Evolutionary conservation across 2,113 vertebrate genomes (phyloP), one percentile per base, ranked within the genome.

Genomic region (Forbesichthys agassizii): DNA sequence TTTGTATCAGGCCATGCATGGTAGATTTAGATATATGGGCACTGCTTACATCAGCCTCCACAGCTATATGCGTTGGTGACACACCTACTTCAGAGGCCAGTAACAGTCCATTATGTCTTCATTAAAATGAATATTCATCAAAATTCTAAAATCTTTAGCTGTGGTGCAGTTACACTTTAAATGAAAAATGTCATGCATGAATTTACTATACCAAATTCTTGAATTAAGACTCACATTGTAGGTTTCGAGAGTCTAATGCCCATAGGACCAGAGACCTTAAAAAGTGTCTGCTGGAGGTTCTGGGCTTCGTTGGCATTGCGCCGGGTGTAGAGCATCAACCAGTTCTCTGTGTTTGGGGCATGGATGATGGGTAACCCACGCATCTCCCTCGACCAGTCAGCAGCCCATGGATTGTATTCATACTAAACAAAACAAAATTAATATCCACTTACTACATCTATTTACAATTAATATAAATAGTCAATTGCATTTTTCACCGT

Each of bases 301-400:
- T 94, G 93, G 13, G 95, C 95, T 10, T 85, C 77, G 0, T 92
- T 94, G 0, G 66, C 51, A 46, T 94, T 96, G 1, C 93, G 93
- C 0, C 91, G 90, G 0, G 94, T 92, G 72, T 90, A 93, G 63
- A 98, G 54, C 51, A 99, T 7, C 4, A 98, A 16, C 97, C 97
- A 99, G 83, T 90, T 94, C 1, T 94, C 88, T 46, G 98, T 58
- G 0, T 91, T 91, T 63, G 93, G 91, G 1, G 90, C 69, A 0
- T 57, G 90, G 47, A 94, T 96, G 62, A 99, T 65, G 0, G 91
- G 87, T 0, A 91, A 4, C 0, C 95, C 95, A n/a, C 95, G 89
- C 1, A 92, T 95, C 78, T 98, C 96, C 84, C 79, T 96, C 14
- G 93, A 79, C 97, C 97, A 99, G 54, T 98, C 96, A 3, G 94